Percentiles rank a stretch among this genome's conserved stretches.
Evolutionary conservation across 2,113 vertebrate species (phyloP).

Genomic region (Periophthalmodon schlosseri): DNA sequence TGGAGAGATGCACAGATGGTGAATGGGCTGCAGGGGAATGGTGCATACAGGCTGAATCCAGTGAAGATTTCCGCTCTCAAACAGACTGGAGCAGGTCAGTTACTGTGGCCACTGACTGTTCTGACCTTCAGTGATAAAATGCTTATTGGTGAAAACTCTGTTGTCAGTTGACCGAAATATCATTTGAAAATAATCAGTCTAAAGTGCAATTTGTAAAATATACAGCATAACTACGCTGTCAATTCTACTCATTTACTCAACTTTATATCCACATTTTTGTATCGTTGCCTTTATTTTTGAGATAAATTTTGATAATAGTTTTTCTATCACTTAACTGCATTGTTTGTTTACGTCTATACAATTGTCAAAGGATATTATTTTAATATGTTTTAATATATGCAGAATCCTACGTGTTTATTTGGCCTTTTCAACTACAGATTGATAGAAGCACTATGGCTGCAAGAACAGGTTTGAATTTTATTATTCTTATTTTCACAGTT

Average conservation of each 20-base stretch:
- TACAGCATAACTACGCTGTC: neutral
- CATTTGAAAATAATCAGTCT: neutral
- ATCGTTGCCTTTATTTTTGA: neutral
- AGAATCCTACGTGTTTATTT: too few relatives aligned
- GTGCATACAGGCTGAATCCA: conserved; percentile 53
- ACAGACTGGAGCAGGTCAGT: conserved; percentile 30
- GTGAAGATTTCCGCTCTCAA: conserved; percentile 34
- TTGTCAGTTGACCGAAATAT: neutral
- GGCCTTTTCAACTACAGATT: too few relatives aligned
- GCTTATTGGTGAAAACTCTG: conserved; percentile 3
- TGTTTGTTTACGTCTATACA: neutral
- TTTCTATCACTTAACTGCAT: neutral
- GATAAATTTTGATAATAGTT: neutral
- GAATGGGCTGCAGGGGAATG: conserved; percentile 85
- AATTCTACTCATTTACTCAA: neutral
- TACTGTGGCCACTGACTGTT: conserved; percentile 28
- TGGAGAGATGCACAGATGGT: conserved; percentile 90
- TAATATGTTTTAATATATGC: too few relatives aligned
- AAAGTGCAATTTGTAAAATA: neutral
- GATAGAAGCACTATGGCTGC: too few relatives aligned
- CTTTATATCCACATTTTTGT: neutral
- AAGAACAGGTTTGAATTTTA: too few relatives aligned
- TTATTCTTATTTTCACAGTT: too few relatives aligned
- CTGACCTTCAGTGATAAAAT: conserved; percentile 52
- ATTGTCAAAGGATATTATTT: neutral